These are phyloP conservation scores for Hypsibius dujardini DNA, from an alignment of 1,140 invertebrate genomes.

Conservation along the genomic window DNA sequence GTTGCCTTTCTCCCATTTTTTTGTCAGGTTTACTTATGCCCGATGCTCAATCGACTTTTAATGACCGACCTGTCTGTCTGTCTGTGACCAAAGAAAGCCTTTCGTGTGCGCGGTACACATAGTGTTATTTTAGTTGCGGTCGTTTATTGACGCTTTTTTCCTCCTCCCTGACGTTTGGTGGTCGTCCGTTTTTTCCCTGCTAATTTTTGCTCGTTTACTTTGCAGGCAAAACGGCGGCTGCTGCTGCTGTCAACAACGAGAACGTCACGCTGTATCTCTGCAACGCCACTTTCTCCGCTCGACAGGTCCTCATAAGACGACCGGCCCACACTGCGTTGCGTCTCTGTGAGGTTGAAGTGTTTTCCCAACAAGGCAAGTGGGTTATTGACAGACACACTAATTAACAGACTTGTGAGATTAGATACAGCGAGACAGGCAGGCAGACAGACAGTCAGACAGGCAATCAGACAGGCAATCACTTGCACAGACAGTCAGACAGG, in stretches of 20 bases:
- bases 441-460: no score
- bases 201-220: neutral
- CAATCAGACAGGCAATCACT: no score
- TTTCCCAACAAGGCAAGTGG: slow-evolving; percentile 8
- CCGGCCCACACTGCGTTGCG: neutral
- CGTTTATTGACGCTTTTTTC: neutral
- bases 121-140: neutral
- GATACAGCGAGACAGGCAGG: no score
- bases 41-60: no score
- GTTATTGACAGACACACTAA: no score
- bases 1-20: no score
- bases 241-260: neutral
- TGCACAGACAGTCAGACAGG: neutral
- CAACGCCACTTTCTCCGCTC: neutral
- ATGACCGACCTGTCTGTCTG: no score
- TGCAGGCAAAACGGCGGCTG: neutral
- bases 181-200: neutral
- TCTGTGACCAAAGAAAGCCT: no score
- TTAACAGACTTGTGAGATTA: neutral
- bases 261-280: slow-evolving; percentile 10
- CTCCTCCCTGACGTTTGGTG: neutral
- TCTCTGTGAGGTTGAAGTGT: slow-evolving; percentile 13
- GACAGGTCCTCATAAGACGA: slow-evolving; percentile 6
- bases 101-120: no score
- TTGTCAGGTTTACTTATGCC: no score